Evolutionary conservation across 53 echinoderm and acorn worm species (phyloP).

Genomic region (Luidia sarsii): DNA sequence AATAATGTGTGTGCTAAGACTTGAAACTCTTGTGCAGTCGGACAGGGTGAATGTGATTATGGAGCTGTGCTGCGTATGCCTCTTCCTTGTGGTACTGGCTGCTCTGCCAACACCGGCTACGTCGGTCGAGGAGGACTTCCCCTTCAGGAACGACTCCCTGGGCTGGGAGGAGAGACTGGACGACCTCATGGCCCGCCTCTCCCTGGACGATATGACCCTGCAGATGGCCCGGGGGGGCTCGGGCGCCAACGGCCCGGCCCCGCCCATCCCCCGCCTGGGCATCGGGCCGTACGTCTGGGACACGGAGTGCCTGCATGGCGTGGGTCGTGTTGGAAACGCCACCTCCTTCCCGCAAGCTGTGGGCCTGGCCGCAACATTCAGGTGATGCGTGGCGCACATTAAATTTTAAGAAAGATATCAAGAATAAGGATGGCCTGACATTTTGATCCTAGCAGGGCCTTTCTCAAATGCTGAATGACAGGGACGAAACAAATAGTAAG

Average conservation of each 20-base stretch:
- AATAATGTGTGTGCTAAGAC: no score
- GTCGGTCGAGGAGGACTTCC: slow-evolving; percentile 56
- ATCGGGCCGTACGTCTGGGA: slow-evolving; percentile 87
- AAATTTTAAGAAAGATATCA: no score
- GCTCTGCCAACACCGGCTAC: no score
- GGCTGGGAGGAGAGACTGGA: slow-evolving; percentile 87
- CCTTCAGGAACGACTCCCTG: slow-evolving; percentile 81
- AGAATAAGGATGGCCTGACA: not conserved
- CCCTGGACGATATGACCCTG: slow-evolving; percentile 76
- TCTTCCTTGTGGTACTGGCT: no score
- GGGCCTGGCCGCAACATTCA: slow-evolving; percentile 87
- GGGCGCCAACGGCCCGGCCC: slow-evolving; percentile 75
- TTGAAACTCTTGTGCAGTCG: no score
- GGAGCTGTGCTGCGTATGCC: no score
- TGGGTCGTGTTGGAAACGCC: slow-evolving; percentile 76
- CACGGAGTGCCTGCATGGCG: slow-evolving; percentile 88
- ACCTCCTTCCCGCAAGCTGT: slow-evolving; percentile 87
- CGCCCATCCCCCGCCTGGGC: slow-evolving; percentile 69
- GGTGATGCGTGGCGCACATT: no score
- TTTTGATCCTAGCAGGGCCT: no score
- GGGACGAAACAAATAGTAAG: no score
- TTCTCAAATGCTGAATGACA: no score
- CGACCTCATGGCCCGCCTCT: slow-evolving; percentile 75
- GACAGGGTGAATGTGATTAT: no score
- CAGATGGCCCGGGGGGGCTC: slow-evolving; percentile 84